A percentile compares a stretch with the other conserved stretches of the same genome.
phyloP scores from a whole-genome alignment of 2,888 invertebrate genomes.

The Embidobia sp. region DNA sequence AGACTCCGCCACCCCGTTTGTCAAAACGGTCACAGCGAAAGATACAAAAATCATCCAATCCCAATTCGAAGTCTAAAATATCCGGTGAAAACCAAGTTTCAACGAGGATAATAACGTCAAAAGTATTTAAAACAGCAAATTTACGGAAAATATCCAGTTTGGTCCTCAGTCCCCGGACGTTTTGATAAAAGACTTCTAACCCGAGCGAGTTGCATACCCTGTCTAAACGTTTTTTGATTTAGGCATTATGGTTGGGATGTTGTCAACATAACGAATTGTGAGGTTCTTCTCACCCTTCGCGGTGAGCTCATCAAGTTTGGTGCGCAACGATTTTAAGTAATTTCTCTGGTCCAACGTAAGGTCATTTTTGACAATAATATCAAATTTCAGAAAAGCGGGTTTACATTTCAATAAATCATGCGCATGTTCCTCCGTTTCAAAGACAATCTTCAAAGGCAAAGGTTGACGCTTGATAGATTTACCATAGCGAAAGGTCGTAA shows the following conservation, averaged over 20 bases:
- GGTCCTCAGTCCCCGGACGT: too few species aligned
- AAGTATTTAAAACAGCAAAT: background rate
- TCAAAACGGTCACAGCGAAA: background rate
- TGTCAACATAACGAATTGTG: background rate
- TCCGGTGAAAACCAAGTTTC: background rate
- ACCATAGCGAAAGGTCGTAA: background rate
- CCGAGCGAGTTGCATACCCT: background rate
- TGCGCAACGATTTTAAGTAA: background rate
- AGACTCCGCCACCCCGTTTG: background rate
- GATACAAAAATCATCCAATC: background rate
- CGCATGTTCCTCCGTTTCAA: background rate
- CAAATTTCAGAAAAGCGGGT: background rate
- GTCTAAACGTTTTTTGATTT: background rate
- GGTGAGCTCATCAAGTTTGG: background rate
- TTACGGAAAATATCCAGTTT: background rate
- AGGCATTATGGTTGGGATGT: background rate
- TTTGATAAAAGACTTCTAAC: background rate
- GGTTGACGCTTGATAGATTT: background rate
- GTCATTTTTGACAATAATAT: too few species aligned
- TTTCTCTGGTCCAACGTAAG: too few species aligned
- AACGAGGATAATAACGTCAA: background rate
- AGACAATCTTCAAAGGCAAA: background rate
- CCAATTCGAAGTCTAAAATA: background rate
- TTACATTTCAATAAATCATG: background rate
- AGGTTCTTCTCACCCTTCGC: background rate